Evolutionary conservation across 2,113 vertebrate species (phyloP), one percentile per base, ranked within the genome.

Genomic region (Centrocercus urophasianus): DNA sequence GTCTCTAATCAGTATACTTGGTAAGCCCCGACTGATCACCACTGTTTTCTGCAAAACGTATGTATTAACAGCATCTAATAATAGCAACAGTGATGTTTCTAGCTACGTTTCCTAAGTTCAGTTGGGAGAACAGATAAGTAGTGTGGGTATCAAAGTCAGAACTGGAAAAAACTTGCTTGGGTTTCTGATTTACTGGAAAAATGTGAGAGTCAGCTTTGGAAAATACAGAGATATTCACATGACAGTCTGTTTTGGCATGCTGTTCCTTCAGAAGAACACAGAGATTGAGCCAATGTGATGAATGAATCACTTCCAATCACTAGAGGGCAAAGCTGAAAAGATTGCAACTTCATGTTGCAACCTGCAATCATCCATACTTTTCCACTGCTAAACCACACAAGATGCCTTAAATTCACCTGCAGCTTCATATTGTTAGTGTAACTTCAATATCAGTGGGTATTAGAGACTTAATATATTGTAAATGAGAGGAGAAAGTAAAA

Each of bases 281-380:
- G 70, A 19, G 45, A 38, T 36, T 75, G 66, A 77, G 72, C 28
- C 79, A 90, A 65, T 25, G 40, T 5, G 18, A 78, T 1, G 9
- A 93, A 88, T 74, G 7, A 95, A 93, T 93, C 89, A 74, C 32
- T 85, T 67, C 21, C 88, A 91, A 86, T 88, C 56, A 47, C 74
- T 65, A 7, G 54, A 94, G 48, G 65, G 48, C 36, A 56, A 83
- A 54, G 12, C 43, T 54, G 59, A 63, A 91, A 87, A 89, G 4
- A 57, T 38, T 88, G 74, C 19, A 30, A 56, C 74, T 89, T 95
- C 54, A 4, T 78, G 38, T 54, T 47, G 13, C 16, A 57, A 25
- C 70, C 79, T 90, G 63, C 50, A 89, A 14, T 74, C 20, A 60
- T 57, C 52, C 43, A 80, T 48, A 36, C 13, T 93, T 89, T 86